Evolutionary conservation across 2,888 invertebrate genomes (phyloP), one percentile per base, ranked within the genome.

Genomic region (Tipula confusa): DNA sequence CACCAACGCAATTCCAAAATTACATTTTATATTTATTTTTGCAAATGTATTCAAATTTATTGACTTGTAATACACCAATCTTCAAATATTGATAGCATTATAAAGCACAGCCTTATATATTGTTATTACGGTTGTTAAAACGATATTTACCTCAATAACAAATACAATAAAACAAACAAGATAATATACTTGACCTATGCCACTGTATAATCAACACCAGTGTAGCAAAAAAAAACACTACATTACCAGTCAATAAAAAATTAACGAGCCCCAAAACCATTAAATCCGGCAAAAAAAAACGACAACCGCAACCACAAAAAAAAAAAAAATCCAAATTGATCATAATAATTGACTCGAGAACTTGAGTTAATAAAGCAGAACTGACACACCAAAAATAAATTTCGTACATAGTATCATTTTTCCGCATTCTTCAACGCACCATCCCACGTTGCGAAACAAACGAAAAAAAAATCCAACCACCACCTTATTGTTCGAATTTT

Each of bases 181-280:
- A 48, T 48, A 48, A 48, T 5, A 18, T 48, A 48, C 48, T 48
- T 64, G 64, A 64, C 64, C 64, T 64, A 64, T 9, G 64, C 24
- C 64, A 64, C 64, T 64, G 11, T 9, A 64, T 43, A n/a, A n/a
- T 1, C 3, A 64, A 64, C 9, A 24, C 24, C 64, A 24, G 15
- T n/a, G 11, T 1, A 6, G 11, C 15, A 43, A 43, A 43, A 43
- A 43, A 43, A 43, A 43, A 43, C 7, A 43, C 15, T 24, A 64
- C 6, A 64, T 64, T 24, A 64, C 18, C 64, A 64, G 24, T 7
- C 64, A 64, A 64, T 64, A 64, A 64, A 64, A 64, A 64, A 18
- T 64, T 64, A 64, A 64, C 64, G 64, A 64, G 64, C 64, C 64
- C 64, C 64, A 64, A 64, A 64, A 64, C 64, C 64, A 64, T 64